Conservation (phyloP, 2,113 vertebrate genomes). For the Struthio camelus region DNA sequence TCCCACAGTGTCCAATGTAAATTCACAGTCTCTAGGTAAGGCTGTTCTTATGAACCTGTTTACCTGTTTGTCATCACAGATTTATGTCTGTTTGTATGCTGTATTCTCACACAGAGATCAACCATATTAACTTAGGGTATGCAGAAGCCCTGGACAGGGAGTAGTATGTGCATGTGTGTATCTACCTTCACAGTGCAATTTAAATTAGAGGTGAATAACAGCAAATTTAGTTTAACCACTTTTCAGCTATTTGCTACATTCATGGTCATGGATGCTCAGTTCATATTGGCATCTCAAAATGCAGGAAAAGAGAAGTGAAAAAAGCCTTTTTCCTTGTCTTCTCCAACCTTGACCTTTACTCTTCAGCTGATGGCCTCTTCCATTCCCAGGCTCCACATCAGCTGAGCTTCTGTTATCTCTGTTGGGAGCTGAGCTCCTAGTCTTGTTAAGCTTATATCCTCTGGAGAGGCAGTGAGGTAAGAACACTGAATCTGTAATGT, state of each 20-base stretch:
- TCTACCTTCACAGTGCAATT: rapidly evolving
- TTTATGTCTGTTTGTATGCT: background rate
- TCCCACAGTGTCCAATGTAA: background rate
- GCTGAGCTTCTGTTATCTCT: background rate
- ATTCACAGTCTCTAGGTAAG: background rate
- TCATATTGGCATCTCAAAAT: background rate
- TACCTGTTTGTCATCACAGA: background rate
- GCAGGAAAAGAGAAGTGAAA: background rate
- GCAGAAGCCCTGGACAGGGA: background rate
- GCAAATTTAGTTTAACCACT: background rate
- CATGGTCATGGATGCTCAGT: background rate
- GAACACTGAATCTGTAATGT: background rate
- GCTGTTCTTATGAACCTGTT: background rate
- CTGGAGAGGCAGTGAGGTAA: background rate
- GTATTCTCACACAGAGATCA: background rate
- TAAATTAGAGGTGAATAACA: background rate
- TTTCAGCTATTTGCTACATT: background rate
- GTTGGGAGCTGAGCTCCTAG: too few species aligned
- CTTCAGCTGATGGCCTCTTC: background rate
- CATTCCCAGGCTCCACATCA: background rate
- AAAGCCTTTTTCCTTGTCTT: background rate
- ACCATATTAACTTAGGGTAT: background rate
- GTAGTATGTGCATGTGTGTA: background rate
- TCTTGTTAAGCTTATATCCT: background rate
- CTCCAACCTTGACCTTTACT: background rate